Evolutionary conservation across 2,113 vertebrate genomes (phyloP).

Genomic region (Hiodon tergisus): DNA sequence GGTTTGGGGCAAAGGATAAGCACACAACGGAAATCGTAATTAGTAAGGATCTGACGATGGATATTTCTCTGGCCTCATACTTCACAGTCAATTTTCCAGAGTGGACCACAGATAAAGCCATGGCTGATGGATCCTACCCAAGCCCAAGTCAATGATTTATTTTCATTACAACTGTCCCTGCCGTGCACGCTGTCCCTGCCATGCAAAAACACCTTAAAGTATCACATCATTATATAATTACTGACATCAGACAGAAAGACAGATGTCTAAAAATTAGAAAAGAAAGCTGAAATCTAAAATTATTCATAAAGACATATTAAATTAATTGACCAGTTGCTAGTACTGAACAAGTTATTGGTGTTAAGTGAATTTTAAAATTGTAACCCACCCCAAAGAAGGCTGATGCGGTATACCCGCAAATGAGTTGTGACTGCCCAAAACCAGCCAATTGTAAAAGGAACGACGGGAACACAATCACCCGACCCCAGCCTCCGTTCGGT

Average conservation of each 20-base stretch:
- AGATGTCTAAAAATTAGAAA: background rate
- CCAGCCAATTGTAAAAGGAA: background rate
- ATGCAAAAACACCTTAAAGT: background rate
- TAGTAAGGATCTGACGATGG: slow-evolving; percentile 24
- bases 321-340: background rate
- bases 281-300: background rate
- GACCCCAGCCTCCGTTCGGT: too few relatives aligned
- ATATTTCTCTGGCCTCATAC: slow-evolving; percentile 22
- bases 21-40: slow-evolving; percentile 26
- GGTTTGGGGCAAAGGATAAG: slow-evolving; percentile 22
- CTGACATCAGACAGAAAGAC: background rate
- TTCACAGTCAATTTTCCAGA: slow-evolving; percentile 30
- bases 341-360: background rate
- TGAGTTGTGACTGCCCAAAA: slow-evolving; percentile 28
- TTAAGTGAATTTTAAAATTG: slow-evolving; percentile 14
- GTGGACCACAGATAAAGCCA: slow-evolving; percentile 26
- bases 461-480: slow-evolving; percentile 27
- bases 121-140: slow-evolving; percentile 28
- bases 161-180: background rate
- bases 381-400: slow-evolving; percentile 20
- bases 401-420: slow-evolving; percentile 13
- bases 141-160: slow-evolving; percentile 11
- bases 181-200: too few relatives aligned
- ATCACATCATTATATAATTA: background rate
- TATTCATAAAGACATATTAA: background rate